Percentiles rank a stretch among this genome's conserved stretches.
These are phyloP conservation scores for Drosophila littoralis DNA, from an alignment of 1,140 invertebrate genomes.

Conservation along the genomic window DNA sequence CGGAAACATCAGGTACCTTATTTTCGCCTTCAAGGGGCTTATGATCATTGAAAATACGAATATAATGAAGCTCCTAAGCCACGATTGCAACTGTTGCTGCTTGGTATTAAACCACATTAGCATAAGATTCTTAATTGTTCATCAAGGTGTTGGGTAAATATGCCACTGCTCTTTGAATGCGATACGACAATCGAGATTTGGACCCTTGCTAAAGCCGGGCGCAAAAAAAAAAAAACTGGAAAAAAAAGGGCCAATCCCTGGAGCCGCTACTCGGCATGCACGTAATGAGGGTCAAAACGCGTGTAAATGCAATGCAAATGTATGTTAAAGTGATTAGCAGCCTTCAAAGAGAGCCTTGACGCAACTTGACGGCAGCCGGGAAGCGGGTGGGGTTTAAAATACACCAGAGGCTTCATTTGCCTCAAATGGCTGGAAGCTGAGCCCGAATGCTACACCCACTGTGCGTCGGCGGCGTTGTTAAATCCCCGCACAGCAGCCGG, in stretches of 20 bases:
- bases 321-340: conserved; percentile 84
- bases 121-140: conserved; percentile 45
- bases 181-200: conserved; percentile 24
- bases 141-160: conserved; percentile 50
- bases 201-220: conserved; percentile 1
- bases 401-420: conserved; percentile 76
- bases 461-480: conserved; percentile 2
- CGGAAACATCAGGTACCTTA: not conserved
- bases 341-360: conserved; percentile 66
- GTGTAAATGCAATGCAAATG: conserved; percentile 84
- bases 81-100: not conserved
- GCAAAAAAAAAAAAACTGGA: conserved; percentile 11
- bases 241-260: conserved; percentile 56
- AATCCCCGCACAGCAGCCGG: conserved; percentile 69
- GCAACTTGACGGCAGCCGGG: conserved; percentile 46
- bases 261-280: conserved; percentile 42
- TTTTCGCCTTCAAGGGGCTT: not conserved
- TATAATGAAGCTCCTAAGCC: not conserved
- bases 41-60: not conserved
- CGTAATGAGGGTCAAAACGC: conserved; percentile 82
- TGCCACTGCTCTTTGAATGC: conserved; percentile 18
- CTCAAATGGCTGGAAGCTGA: conserved; percentile 26
- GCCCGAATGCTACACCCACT: conserved; percentile 5
- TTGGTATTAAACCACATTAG: conserved; percentile 19
- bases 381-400: conserved; percentile 38